These are phyloP conservation scores for Ichneumoninae sp. DNA, from an alignment of 2,888 invertebrate species.

Conservation along the genomic window DNA sequence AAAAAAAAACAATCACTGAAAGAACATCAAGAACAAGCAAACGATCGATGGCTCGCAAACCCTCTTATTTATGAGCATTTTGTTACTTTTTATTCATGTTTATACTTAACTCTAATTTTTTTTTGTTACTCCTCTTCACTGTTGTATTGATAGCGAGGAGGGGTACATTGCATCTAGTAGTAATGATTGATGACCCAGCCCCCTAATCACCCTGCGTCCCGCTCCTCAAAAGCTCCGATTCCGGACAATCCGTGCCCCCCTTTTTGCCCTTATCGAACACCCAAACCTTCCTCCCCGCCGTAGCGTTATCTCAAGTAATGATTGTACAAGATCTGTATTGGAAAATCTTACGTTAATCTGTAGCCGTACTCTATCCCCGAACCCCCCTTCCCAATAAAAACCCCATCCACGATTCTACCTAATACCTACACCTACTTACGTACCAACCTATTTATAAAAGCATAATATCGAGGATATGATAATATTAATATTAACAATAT, in stretches of 20 bases:
- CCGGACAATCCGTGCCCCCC: conserved; percentile 15
- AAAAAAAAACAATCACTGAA: conserved; percentile 54
- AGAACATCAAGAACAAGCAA: conserved; percentile 58
- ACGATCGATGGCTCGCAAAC: conserved; percentile 80
- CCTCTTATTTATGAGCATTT: conserved; percentile 82
- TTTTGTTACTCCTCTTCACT: conserved; percentile 75
- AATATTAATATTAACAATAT: conserved; percentile 84
- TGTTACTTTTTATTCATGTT: conserved; percentile 83
- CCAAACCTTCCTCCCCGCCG: conserved; percentile 24
- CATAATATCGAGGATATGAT: conserved; percentile 84
- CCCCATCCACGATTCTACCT: conserved; percentile 53
- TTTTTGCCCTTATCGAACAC: not conserved
- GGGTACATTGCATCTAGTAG: conserved; percentile 75
- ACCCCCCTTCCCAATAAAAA: conserved; percentile 6
- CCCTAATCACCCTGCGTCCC: conserved; percentile 64
- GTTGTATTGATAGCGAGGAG: conserved; percentile 70
- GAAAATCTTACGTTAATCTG: conserved; percentile 59
- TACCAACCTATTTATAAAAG: conserved; percentile 83
- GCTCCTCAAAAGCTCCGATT: conserved; percentile 55
- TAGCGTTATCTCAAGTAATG: conserved; percentile 62
- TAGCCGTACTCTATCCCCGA: conserved; percentile 44
- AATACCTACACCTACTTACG: conserved; percentile 57
- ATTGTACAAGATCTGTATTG: conserved; percentile 71
- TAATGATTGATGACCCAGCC: conserved; percentile 75
- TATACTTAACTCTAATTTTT: conserved; percentile 73